Evolutionary conservation across 1,140 invertebrate genomes (phyloP).

Genomic region (Laupala kohalensis): DNA sequence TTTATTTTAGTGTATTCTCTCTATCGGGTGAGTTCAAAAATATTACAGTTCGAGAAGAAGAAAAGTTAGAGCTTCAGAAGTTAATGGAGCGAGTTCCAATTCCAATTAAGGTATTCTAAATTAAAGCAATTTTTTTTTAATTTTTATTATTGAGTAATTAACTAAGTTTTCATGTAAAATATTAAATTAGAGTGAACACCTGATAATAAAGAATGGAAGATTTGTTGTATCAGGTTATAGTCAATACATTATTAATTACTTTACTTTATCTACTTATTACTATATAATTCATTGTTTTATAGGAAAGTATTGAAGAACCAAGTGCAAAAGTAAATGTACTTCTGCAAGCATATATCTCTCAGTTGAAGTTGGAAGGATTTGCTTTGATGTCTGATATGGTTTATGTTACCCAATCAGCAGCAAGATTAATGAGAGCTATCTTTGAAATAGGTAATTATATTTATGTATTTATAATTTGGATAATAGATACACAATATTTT

Average conservation of each 20-base stretch:
- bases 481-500: not conserved
- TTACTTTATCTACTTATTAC: no score
- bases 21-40: constrained; percentile 89
- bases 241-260: no score
- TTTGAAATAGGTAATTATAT: constrained; percentile 88
- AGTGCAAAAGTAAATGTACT: constrained; percentile 95
- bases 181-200: not conserved
- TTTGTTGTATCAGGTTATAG: not conserved
- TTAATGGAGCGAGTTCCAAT: constrained; percentile 96
- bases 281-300: no score
- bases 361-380: constrained; percentile 95
- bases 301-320: constrained; percentile 93
- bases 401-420: constrained; percentile 95
- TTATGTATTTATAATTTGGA: constrained; percentile 9
- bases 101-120: constrained; percentile 82
- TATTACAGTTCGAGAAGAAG: constrained; percentile 92
- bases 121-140: not conserved
- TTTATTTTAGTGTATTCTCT: constrained; percentile 74
- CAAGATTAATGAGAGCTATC: constrained; percentile 87
- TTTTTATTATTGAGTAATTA: not conserved
- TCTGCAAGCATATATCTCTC: constrained; percentile 96
- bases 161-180: not conserved
- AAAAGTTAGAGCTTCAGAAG: constrained; percentile 94
- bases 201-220: not conserved
- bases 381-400: constrained; percentile 99